Base-by-base conservation (phyloP, 2,113 vertebrate genomes). In the Empidonax traillii region DNA sequence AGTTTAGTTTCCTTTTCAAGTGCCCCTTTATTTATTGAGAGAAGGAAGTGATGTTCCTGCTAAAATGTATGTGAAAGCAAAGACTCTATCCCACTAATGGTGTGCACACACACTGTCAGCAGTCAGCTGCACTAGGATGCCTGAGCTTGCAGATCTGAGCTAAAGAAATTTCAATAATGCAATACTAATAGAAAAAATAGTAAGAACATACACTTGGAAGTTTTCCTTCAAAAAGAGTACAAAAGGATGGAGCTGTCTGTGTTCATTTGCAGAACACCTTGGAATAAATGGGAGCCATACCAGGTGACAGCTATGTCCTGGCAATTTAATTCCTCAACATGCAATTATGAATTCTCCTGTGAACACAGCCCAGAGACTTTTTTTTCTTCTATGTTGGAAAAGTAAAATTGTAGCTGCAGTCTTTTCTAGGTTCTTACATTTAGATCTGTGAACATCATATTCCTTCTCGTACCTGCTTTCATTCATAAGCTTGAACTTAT, bases 121-220 rank as follows among this genome's bases (percentile, higher is more conserved):
- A 96, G 63, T 95, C 93, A 94, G 93, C 93, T 96, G 92, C 83
- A 43, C 58, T 24, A 69, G 73, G 86, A 92, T 84, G 88, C 73
- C 88, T 96, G 85, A 93, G 83, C 89, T 89, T 93, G 92, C 93
- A 96, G 79, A 95, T 92, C 85, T 80, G 83, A 96, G 76, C 81
- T 89, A 53, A 71, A 82, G 85, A 65, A 37, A 87, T 90, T 68
- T 79, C 77, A 89, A 58, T 80, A 85, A 23, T 68, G 85, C 68
- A 52, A 47, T 80, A 30, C 65, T 27, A 49, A 78, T 8, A 85
- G 80, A 79, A 89, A 90, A 81, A 95, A 76, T 37, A 68, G 31
- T 37, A 35, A 90, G 52, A 93, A 68, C 47, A 8, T 25, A 24
- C 5, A 65, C 61, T 81, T 92, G 88, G 43, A 88, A 82, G 69